A percentile compares a stretch with the other conserved stretches of the same genome.
phyloP scores from a whole-genome alignment of 37 sponge, comb jelly and placozoan genomes.

The Lycopodina hypogea region DNA sequence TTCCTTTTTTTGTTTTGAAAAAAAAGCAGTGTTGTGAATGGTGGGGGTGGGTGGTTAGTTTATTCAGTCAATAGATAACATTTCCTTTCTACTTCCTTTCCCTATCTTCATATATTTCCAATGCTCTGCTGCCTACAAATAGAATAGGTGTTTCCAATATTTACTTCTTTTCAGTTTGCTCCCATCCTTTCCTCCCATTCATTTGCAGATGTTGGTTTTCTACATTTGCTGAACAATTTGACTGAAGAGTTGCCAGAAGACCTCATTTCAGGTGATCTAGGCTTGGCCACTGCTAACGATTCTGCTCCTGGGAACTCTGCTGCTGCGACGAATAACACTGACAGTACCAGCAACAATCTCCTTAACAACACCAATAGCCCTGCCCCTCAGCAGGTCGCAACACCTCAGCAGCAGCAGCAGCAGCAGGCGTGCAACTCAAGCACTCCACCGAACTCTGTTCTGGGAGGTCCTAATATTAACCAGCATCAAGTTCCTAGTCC shows the following conservation, averaged over 20 bases:
- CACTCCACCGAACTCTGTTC: background rate
- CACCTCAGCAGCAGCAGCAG: background rate
- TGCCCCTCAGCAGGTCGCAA: background rate
- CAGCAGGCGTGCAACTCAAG: background rate
- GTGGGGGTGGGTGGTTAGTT: background rate
- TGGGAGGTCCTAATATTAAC: background rate
- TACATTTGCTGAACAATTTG: constrained; percentile 5
- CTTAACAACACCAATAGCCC: background rate
- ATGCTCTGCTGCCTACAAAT: no score
- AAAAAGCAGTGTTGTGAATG: no score
- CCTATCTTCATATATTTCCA: no score
- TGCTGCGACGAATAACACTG: background rate
- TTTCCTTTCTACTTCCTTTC: no score
- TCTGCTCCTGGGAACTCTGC: background rate
- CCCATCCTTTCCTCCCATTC: no score
- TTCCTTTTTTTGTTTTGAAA: background rate
- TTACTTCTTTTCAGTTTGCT: no score
- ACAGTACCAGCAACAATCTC: background rate
- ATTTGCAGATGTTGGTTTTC: background rate
- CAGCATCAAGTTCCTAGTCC: constrained; percentile 11
- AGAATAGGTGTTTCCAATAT: no score
- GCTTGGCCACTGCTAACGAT: background rate
- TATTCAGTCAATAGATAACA: no score
- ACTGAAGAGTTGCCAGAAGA: constrained; percentile 22
- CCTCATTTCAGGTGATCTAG: background rate